Evolutionary conservation across 2,888 invertebrate genomes (phyloP), one percentile per base, ranked within the genome.

Genomic region (Drosophila fungiperda): DNA sequence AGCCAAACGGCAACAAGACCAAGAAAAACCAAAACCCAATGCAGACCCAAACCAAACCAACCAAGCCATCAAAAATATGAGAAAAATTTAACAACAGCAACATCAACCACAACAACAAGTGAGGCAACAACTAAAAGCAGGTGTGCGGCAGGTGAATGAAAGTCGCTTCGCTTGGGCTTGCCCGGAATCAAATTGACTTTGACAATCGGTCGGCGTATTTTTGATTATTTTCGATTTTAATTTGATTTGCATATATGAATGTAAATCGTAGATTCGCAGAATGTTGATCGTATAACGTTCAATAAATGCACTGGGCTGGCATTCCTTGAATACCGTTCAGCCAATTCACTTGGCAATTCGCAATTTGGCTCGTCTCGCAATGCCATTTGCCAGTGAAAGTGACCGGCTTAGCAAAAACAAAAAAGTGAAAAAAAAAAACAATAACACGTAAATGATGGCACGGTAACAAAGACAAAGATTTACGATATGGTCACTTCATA

Each of bases 371-470:
- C 42, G 36, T 49, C 59, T 62, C 59, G 60, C 65, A 40, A 63
- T 55, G 55, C 48, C 65, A 71, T 65, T 62, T 54, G 64, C 73
- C 63, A 86, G 83, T 83, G 83, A 83, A 83, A 83, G 83, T 83
- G 73, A 68, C 68, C 60, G 57, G 53, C 33, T 50, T 45, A 29
- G 38, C 26, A 29, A 50, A 49, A 23, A 48, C 15, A 48, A 23
- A 50, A 53, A 40, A 33, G 42, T 12, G 11, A 5, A 40, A 53
- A 38, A 35, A 53, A n/a, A 32, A 38, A 35, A 59, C 40, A 49
- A 48, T 42, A 59, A 35, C 40, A 29, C 42, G 40, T 63, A 66
- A 70, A 64, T 66, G 65, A 66, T 62, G 74, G 63, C 59, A 58
- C 48, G 57, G 68, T 68, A 78, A 75, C 76, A 78, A 75, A 82